Evolutionary conservation across 2,113 vertebrate species (phyloP), one percentile per base, ranked within the genome.

Genomic region (Eudyptes chrysolophus): DNA sequence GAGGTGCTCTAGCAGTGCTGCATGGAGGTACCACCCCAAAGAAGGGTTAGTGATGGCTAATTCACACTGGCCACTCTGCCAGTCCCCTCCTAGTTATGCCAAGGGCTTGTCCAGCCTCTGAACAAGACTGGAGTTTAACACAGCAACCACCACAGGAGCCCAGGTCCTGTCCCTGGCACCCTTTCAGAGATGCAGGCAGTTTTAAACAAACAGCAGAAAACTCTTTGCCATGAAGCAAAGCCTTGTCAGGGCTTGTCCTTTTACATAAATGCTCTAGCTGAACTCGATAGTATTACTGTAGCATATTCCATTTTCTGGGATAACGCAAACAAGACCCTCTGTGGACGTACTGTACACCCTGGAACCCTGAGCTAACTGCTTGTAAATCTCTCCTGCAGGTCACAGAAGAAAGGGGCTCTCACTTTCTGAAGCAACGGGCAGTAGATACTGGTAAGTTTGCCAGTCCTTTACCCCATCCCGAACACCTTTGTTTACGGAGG

Each of bases 391-490:
- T 90, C 70, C 86, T 8, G 15, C 86, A 97, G 97, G 94, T 91
- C 40, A 3, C 75, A 13, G 86, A 89, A 7, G 88, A 91, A 58
- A 84, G 30, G 15, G 10, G 16, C 42, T 9, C 95, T 54, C 94
- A 0, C 65, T 85, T 94, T 36, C 93, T 97, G 87, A 96, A 91
- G 91, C 96, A 95, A 77, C 72, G 85, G 36, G 93, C 95, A 48
- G 10, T 89, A 9, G 2, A 7, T 20, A 3, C 65, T 1, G 69
- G 96, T 97, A 83, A 96, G 92, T 92, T 46, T 74, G 29, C 9
- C 48, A 8, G 30, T 19, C 61, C 49, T 27, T 38, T 38, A 32
- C 65, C 34, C 55, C n/a, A 8, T 15, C 57, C 68, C 8, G 0
- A 58, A 25, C 42, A 13, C 26, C 66, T 55, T 2, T 6, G 4